These are phyloP conservation scores for Zhuqinia jingwanae DNA, from an alignment of 2,888 invertebrate species.

Conservation along the genomic window DNA sequence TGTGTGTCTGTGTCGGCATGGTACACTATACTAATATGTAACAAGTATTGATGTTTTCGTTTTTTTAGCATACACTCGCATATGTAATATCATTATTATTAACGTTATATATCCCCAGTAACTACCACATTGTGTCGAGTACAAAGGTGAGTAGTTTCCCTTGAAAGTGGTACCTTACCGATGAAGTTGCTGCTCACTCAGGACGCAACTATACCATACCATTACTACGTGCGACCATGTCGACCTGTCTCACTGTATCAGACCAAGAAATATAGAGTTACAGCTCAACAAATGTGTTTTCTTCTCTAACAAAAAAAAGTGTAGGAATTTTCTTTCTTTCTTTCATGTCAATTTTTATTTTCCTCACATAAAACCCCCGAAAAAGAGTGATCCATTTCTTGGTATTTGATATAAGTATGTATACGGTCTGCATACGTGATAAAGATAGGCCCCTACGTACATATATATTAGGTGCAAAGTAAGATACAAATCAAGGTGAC, in stretches of 20 bases:
- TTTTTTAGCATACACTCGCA: constrained; percentile 11
- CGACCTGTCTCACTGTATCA: constrained; percentile 22
- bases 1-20: neutral
- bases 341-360: constrained; percentile 16
- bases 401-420: no score
- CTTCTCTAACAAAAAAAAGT: neutral
- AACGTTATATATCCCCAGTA: constrained; percentile 19
- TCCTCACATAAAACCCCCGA: neutral
- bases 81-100: constrained; percentile 39
- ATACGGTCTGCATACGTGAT: no score
- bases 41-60: neutral
- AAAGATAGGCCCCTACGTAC: no score
- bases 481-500: constrained; percentile 5
- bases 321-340: neutral
- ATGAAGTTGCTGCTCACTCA: neutral
- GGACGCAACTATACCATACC: neutral
- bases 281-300: constrained; percentile 28
- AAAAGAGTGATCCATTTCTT: constrained; percentile 36
- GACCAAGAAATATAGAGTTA: neutral
- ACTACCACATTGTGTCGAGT: neutral
- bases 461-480: neutral
- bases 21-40: neutral
- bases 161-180: neutral
- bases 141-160: neutral
- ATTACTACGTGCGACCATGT: neutral